phyloP scores from a whole-genome alignment of 1,140 invertebrate genomes.

The Drosophila funebris region DNA sequence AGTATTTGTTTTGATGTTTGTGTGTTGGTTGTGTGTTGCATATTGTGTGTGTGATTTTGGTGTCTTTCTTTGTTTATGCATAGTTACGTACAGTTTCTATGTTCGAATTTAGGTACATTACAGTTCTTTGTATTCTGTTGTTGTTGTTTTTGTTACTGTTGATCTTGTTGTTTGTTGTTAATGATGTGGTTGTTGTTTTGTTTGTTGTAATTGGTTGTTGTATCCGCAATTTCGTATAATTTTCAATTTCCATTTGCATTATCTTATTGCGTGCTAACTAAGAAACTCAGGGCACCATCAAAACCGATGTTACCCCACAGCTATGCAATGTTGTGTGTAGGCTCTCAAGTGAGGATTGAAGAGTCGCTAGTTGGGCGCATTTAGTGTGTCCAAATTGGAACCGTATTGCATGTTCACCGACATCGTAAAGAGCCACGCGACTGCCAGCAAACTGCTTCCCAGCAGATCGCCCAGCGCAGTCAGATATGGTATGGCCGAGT shows the following conservation, averaged over 20 bases:
- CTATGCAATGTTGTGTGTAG: slow-evolving; percentile 3
- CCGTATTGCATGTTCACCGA: slow-evolving; percentile 87
- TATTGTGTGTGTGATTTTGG: slow-evolving; percentile 20
- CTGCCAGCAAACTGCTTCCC: slow-evolving; percentile 93
- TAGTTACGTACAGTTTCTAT: slow-evolving; percentile 30
- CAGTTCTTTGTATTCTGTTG: slow-evolving; percentile 44
- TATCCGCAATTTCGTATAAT: slow-evolving; percentile 9
- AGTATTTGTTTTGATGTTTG: slow-evolving; percentile 27
- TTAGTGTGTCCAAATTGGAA: slow-evolving; percentile 65
- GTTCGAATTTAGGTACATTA: slow-evolving; percentile 50
- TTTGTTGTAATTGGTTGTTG: too few species aligned
- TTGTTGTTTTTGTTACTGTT: too few species aligned
- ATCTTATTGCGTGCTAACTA: slow-evolving; percentile 39
- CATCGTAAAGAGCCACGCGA: slow-evolving; percentile 92
- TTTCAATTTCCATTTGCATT: slow-evolving; percentile 13
- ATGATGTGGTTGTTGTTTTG: too few species aligned
- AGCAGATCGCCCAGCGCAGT: slow-evolving; percentile 97
- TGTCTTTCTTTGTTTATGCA: slow-evolving; percentile 27
- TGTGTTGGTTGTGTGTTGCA: slow-evolving; percentile 11
- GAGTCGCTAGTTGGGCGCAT: slow-evolving; percentile 69
- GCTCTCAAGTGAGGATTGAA: not conserved
- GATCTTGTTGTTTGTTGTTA: too few species aligned
- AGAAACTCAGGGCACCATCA: slow-evolving; percentile 23
- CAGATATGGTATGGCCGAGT: slow-evolving; percentile 97
- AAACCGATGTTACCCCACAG: slow-evolving; percentile 32